Evolutionary conservation across 2,888 invertebrate species (phyloP), one percentile per base, ranked within the genome.

Genomic region (Palloptera scutellata): DNA sequence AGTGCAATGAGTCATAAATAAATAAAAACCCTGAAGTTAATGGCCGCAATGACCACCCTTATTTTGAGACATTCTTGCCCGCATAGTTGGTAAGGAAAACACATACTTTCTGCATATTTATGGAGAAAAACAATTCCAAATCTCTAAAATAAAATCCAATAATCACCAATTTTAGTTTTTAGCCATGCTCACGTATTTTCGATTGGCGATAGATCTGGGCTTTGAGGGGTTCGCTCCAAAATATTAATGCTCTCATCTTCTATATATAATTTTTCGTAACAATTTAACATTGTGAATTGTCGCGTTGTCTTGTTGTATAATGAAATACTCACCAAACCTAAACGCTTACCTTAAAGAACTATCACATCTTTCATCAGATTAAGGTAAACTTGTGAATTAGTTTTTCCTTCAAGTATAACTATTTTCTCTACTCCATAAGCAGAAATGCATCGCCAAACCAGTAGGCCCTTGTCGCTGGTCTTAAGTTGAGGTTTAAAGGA

Each of bases 131-230:
- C 20, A n/a, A 4, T 40, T 42, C 54, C 55, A 61, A 40, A 55
- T 55, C 10, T 61, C 61, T 8, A 48, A 45, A 15, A 61, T 61
- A 53, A 54, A 45, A 11, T 43, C 51, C 52, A 51, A 52, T 15
- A 59, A 19, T 58, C 57, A 20, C 17, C 43, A 40, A 41, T 17
- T 11, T 12, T 15, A 57, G 30, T 57, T 61, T 66, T 61, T 5
- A 61, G n/a, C 48, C 53, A 60, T 6, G 19, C 54, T 43, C 45
- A 66, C 45, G 43, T 13, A 40, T 61, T 61, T 52, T 61, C 51
- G n/a, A 61, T 61, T 52, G 54, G 55, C 45, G 59, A 65, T 42
- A 65, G 65, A 43, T 65, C 42, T 17, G 53, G 53, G 59, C 52
- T 66, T 66, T 66, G 41, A 2, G 19, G 60, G 5, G 61, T 60